Base-by-base conservation (phyloP, 1,140 invertebrate species). In the Drosophila mayri region DNA sequence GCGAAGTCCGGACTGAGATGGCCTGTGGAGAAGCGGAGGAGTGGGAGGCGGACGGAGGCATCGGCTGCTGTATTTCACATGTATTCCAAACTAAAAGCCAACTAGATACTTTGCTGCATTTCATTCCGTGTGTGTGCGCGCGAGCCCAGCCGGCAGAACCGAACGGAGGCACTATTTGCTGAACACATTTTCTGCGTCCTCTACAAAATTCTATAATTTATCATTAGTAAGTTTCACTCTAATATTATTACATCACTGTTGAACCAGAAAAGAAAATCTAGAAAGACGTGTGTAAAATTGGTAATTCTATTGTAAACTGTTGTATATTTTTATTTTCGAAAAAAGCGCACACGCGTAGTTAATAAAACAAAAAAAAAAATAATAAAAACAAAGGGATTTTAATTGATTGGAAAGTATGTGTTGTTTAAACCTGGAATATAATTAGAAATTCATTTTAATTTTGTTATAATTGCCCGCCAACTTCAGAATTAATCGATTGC, bases 81-180 rank as follows among this genome's bases (percentile, higher is more conserved):
- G 62, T 80, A 84, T 86, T 86, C 78, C 82, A 86, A 71, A 67
- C 46, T 65, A n/a, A 54, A 70, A 32, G 67, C 35, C 52, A 80
- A 62, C 46, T 55, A 16, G 35, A 88, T 46, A 59, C 58, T 71
- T 79, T 72, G 63, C 70, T 92, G 93, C 92, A 90, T 82, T 85
- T 86, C 79, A 86, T 79, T 78, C 76, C 71, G 84, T 63, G 66
- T 79, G 66, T 73, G 67, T 28, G 28, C 28, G 28, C 4, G 67
- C 81, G 49, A 65, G 47, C 43, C 43, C 32, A 49, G 52, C 52
- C 32, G 60, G 38, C 73, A 62, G 38, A 62, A 37, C 9, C 40
- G 59, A 73, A 47, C 18, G 63, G 37, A 60, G 70, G 44, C 67
- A 49, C 47, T 50, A 44, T 30, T 70, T 68, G 76, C 71, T 76